Conservation (phyloP, 2,888 invertebrate species). For the Branchipolynoe longqiensis region DNA sequence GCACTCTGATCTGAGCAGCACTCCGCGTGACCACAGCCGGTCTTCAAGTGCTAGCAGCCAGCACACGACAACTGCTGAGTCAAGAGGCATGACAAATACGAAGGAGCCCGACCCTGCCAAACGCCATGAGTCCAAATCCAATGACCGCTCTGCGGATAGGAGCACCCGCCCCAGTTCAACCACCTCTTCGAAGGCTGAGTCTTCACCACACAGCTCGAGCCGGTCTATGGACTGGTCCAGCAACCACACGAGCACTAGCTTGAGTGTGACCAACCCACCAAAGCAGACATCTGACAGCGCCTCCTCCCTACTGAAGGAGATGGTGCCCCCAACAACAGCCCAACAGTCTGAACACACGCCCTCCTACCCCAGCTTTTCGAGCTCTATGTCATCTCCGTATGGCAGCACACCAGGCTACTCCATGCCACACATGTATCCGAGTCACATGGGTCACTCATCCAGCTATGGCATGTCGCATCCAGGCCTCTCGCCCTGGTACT, state of each 20-base stretch:
- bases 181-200: constrained; percentile 8
- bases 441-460: constrained; percentile 47
- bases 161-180: not conserved
- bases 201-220: not conserved
- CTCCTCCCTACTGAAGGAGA: constrained; percentile 11
- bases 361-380: constrained; percentile 44
- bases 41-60: constrained; percentile 27
- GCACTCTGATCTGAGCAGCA: not conserved
- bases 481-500: constrained; percentile 45
- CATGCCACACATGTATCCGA: constrained; percentile 50
- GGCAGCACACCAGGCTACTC: constrained; percentile 27
- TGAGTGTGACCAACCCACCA: not conserved
- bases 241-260: not conserved
- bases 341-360: constrained; percentile 28
- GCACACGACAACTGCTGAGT: constrained; percentile 3
- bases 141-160: not conserved
- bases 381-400: constrained; percentile 27
- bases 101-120: constrained; percentile 26
- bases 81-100: not conserved
- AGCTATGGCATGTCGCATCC: constrained; percentile 50
- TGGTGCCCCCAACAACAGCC: not conserved
- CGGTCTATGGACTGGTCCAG: constrained; percentile 2
- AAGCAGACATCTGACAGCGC: no score
- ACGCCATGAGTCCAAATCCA: constrained; percentile 16
- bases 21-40: constrained; percentile 15